Base-by-base conservation (phyloP, 2,113 vertebrate genomes). In the Pseudopodoces humilis region DNA sequence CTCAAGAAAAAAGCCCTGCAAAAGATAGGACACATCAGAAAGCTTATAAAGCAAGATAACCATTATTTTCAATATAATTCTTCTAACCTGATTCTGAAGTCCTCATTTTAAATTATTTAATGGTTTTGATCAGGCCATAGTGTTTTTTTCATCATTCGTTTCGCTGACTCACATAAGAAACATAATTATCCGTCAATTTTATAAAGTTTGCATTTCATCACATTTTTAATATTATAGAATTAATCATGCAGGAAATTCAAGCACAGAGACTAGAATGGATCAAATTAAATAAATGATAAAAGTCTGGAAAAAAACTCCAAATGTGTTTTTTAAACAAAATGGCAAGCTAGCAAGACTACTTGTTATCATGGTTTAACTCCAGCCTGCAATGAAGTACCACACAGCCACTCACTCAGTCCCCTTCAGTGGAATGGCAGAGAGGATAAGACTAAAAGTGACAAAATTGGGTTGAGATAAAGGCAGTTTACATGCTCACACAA, bases 61-160 rank as follows among this genome's bases (percentile, higher is more conserved):
- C 96, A 94, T 95, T 94, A 96, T 96, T 98, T 96, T 96, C 87
- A 96, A 68, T 92, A 95, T 95, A 97, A 96, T 97, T 95, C 94
- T 91, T 96, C 94, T 88, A 97, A 91, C 96, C 92, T 96, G 90
- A 95, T 96, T 97, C 93, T 89, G 86, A 96, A 94, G 71, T 89
- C 72, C 80, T 97, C 81, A 88, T 93, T 97, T 95, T 96, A 96
- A 97, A 92, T 86, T 83, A 97, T 96, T 97, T 95, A 96, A 97
- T 92, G 60, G 95, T 92, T 97, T 94, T 97, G 95, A 97, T 93
- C 53, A 86, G 67, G 86, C 69, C 91, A 88, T 52, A 44, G 78
- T 82, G 65, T 3, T 55, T 95, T 92, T 95, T 96, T 94, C 84
- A 91, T 94, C 52, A 94, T 88, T 62, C 20, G 7, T 96, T 96